These are phyloP conservation scores for Puffinus mauretanicus DNA, from an alignment of 2,113 vertebrate species.

Conservation along the genomic window DNA sequence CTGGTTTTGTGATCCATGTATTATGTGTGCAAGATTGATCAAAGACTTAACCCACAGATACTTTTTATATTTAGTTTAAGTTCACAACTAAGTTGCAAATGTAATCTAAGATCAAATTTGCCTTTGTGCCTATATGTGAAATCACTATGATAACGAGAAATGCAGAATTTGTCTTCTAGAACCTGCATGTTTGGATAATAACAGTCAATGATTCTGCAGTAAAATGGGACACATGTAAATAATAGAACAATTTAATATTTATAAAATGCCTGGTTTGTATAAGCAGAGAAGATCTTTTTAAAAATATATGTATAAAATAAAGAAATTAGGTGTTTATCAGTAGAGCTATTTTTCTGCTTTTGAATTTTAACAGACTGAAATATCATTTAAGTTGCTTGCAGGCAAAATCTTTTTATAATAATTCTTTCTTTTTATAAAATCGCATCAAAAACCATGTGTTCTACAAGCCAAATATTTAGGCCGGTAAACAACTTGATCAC, in stretches of 20 bases:
- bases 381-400: neutral
- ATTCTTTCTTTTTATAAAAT: neutral
- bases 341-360: conserved; percentile 45
- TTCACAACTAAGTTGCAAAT: neutral
- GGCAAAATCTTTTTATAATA: neutral
- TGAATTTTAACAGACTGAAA: conserved; percentile 2
- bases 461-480: neutral
- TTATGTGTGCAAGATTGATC: conserved; percentile 22
- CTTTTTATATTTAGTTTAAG: neutral
- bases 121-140: neutral
- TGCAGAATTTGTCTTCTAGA: neutral
- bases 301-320: conserved; percentile 15
- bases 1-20: neutral
- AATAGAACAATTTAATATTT: conserved; percentile 58
- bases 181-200: neutral
- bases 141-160: neutral
- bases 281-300: conserved; percentile 13
- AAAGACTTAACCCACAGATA: neutral
- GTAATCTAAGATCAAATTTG: neutral
- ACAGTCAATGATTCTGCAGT: neutral
- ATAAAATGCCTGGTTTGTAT: conserved; percentile 38
- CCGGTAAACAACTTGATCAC: neutral
- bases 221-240: conserved; percentile 51
- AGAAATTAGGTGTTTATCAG: conserved; percentile 41
- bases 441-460: neutral